Evolutionary conservation across 2,113 vertebrate genomes (phyloP).

Genomic region (Rynchops niger): DNA sequence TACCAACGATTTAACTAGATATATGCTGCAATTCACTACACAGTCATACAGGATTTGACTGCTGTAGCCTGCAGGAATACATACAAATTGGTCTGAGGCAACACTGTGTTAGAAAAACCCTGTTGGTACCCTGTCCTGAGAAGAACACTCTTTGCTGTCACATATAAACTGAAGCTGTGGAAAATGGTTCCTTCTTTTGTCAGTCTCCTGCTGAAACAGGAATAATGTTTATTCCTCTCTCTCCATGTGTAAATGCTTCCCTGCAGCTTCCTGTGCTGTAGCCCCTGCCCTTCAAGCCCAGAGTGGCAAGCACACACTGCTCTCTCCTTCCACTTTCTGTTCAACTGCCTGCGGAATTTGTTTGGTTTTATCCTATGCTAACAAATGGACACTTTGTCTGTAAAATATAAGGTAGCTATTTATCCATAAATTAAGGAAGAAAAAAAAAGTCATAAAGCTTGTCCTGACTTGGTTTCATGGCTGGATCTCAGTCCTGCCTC

Average conservation of each 20-base stretch:
- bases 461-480: neutral
- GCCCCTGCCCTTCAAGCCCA: neutral
- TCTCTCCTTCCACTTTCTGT: neutral
- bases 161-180: neutral
- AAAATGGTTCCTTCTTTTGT: neutral
- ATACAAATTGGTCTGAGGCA: neutral
- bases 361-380: neutral
- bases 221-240: neutral
- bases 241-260: neutral
- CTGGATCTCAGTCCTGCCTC: neutral
- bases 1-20: neutral
- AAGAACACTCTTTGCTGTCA: neutral
- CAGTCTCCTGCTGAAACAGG: neutral
- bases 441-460: neutral
- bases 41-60: neutral
- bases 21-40: neutral
- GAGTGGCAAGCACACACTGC: neutral
- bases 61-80: neutral
- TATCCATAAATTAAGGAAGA: neutral
- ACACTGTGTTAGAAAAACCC: neutral
- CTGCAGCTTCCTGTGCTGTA: neutral
- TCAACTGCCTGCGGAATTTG: neutral
- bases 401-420: neutral
- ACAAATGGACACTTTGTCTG: neutral
- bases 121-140: neutral